Conservation (phyloP, 1,140 invertebrate genomes). For the Philotrypesis tridentata region DNA sequence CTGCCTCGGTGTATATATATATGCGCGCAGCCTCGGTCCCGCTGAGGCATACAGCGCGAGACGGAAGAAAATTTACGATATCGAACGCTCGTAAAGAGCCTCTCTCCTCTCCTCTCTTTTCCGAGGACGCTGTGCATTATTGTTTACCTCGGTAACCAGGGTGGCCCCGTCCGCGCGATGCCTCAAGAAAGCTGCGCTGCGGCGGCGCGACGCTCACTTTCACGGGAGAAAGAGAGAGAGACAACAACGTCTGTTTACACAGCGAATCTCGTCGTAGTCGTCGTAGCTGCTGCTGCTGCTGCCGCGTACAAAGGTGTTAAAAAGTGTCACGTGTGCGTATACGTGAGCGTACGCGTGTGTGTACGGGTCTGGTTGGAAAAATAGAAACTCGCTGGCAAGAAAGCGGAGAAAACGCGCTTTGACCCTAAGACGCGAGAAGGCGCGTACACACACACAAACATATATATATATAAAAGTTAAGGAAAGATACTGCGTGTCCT, state of each 20-base stretch:
- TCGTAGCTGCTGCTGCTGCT: too few species aligned
- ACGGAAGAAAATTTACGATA: background rate
- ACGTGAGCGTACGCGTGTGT: background rate
- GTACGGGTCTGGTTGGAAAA: background rate
- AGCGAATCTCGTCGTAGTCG: background rate
- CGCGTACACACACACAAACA: too few species aligned
- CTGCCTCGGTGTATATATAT: background rate
- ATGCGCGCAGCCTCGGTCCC: background rate
- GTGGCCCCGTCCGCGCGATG: background rate
- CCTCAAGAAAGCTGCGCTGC: background rate
- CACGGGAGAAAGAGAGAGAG: background rate
- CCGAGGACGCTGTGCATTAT: background rate
- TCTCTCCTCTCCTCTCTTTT: too few species aligned
- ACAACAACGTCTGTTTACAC: background rate
- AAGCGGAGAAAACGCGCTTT: slow-evolving; percentile 35
- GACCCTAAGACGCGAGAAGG: background rate
- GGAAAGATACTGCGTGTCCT: background rate
- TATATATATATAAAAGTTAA: too few species aligned
- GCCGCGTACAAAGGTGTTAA: background rate
- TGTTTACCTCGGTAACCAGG: background rate
- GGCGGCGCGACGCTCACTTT: slow-evolving; percentile 15
- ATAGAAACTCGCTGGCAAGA: slow-evolving; percentile 34
- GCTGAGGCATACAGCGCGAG: too few species aligned
- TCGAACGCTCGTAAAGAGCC: background rate
- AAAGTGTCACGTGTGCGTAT: slow-evolving; percentile 20